Evolutionary conservation across 2,113 vertebrate species (phyloP), one percentile per base, ranked within the genome.

Genomic region (Epinephelus lanceolatus): DNA sequence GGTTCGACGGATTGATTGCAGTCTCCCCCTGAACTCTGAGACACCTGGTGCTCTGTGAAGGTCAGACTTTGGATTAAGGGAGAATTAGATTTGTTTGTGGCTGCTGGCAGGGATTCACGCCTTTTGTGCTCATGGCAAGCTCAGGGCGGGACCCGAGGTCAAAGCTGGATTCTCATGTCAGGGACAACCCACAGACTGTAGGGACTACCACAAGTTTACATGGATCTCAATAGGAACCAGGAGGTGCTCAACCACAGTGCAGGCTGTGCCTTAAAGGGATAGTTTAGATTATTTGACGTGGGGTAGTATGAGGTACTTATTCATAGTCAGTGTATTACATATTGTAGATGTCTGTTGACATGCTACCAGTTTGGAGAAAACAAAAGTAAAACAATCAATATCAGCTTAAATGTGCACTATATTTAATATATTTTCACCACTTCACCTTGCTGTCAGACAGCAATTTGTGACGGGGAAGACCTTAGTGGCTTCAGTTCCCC

Each of bases 41-140:
- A 83, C 85, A 78, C 49, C 86, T 0, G 86, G 53, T 63, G 52
- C 37, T 52, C 19, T 69, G 42, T 76, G 72, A 81, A 76, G 66
- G 61, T 60, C 59, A 70, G 51, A 56, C 62, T 72, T 75, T 52
- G 23, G 59, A 71, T 78, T 18, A 59, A 59, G 9, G 57, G 12
- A 8, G 13, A 40, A 23, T 30, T 45, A 78, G 42, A 66, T 88
- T 87, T 78, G 75, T 82, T 80, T 86, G 33, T 68, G 59, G 42
- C 21, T 61, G 42, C 71, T 2, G 11, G 42, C 67, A 3, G 10
- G 49, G 52, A 60, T 74, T 74, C 37, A 61, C 15, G 1, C 52
- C 47, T 49, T 42, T 42, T 47, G 49, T 77, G 37, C 52, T 81
- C 14, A 17, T 74, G 55, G 67, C 37, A 57, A 42, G 15, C 55